Evolutionary conservation across 2,888 invertebrate genomes (phyloP), one percentile per base, ranked within the genome.

Genomic region (Diaprepes abbreviatus): DNA sequence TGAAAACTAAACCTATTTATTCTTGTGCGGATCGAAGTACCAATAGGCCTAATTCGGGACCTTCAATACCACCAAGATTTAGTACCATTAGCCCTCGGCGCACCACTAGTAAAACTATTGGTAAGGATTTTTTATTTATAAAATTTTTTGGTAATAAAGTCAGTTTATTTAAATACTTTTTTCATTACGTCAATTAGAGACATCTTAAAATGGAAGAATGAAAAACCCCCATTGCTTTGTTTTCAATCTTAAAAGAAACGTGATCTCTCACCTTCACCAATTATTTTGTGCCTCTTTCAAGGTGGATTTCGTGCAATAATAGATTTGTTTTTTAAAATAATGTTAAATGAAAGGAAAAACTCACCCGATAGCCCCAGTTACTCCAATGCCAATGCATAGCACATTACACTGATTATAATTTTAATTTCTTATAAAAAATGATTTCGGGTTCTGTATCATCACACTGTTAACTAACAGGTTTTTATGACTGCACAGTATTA

Each of bases 1-100:
- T 85, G 35, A 87, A 86, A 78, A 81, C 82, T 66, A 81, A 75
- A 67, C 73, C 75, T 5, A 73, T 79, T 52, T 82, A 81, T 71
- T 79, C 82, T 31, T 83, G 83, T 71, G 79, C 71, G 28, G 75
- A 76, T 16, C 35, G 36, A 21, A 71, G 38, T 60, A 71, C 71
- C 10, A 57, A 24, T 12, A 54, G 24, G 14, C 71, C 71, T 1
- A 16, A 36, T 21, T 43, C 55, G 9, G 59, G 45, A 19, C 57
- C 66, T 28, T 12, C 54, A 21, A 21, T 33, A n/a, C 31, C 60
- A 3, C 59, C 62, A 14, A 52, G 71, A 35, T 71, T 68, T 58
- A 68, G 68, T 28, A 69, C 74, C 6, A 65, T 52, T 62, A 59
- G 63, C 38, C 66, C 75, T 9, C 73, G 68, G 28, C 28, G 66